phyloP scores from a whole-genome alignment of 2,797 vertebrate species.

The Catostomus latipinnis region DNA sequence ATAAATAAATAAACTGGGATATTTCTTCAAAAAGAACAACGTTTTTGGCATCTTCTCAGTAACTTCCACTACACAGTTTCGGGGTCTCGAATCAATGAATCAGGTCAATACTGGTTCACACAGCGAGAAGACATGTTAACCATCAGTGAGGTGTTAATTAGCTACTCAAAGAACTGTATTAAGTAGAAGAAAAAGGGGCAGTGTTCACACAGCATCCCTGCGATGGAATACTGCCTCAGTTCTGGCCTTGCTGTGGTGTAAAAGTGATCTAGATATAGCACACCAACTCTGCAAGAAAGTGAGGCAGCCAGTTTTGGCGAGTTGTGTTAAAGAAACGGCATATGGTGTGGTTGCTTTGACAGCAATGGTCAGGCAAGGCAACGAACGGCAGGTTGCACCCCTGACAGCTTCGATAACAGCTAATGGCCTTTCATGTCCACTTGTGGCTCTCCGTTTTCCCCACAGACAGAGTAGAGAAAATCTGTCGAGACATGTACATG shows the following conservation, averaged over 20 bases:
- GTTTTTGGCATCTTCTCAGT: background rate
- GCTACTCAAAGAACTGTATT: background rate
- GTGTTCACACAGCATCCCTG: background rate
- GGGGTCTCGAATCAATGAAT: constrained; percentile 9
- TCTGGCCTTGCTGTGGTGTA: background rate
- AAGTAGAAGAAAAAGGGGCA: background rate
- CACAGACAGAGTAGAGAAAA: constrained; percentile 3
- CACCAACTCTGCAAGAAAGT: background rate
- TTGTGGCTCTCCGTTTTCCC: constrained; percentile 10
- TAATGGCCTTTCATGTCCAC: constrained; percentile 28
- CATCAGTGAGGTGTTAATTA: constrained; percentile 5
- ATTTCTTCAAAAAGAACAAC: background rate
- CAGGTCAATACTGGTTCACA: background rate
- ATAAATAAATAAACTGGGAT: background rate
- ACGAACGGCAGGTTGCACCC: constrained; percentile 6
- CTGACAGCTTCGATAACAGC: constrained; percentile 47
- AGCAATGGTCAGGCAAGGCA: constrained; percentile 26
- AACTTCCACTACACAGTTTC: background rate
- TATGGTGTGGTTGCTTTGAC: constrained; percentile 27
- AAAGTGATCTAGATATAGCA: constrained; percentile 12
- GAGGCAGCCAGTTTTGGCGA: background rate
- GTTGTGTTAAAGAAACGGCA: constrained; percentile 6
- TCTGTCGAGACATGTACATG: constrained; percentile 11
- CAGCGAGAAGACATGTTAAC: background rate
- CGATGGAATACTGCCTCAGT: background rate